Percentiles rank a stretch among this genome's conserved stretches.
Evolutionary conservation across 1,140 invertebrate genomes (phyloP).

Genomic region (Euschistus heros): DNA sequence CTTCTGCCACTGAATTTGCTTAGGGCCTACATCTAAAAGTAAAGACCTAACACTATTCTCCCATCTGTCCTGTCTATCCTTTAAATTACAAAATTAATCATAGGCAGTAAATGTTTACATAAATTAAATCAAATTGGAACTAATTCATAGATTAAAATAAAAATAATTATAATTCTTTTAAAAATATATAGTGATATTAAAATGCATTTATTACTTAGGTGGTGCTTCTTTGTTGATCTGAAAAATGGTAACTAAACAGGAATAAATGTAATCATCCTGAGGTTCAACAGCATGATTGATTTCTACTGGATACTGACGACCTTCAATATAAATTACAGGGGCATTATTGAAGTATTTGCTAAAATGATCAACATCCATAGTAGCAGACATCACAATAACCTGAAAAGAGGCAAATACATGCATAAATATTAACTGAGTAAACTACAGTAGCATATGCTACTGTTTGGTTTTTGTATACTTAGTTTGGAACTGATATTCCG

Average conservation of each 20-base stretch:
- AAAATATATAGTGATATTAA: background rate
- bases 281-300: slow-evolving; percentile 58
- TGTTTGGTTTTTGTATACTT: too few relatives aligned
- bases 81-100: too few relatives aligned
- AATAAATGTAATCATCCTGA: slow-evolving; percentile 76
- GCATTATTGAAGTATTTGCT: slow-evolving; percentile 79
- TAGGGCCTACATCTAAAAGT: too few relatives aligned
- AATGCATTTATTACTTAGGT: slow-evolving; percentile 50
- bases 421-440: too few relatives aligned
- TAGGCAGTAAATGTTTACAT: too few relatives aligned
- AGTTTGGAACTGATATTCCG: too few relatives aligned
- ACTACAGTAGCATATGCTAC: too few relatives aligned
- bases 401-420: slow-evolving; percentile 34
- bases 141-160: too few relatives aligned
- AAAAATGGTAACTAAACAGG: slow-evolving; percentile 75
- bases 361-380: slow-evolving; percentile 91
- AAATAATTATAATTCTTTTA: background rate
- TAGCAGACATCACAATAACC: slow-evolving; percentile 87
- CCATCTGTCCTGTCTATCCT: too few relatives aligned
- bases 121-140: too few relatives aligned
- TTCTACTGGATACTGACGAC: slow-evolving; percentile 74
- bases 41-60: too few relatives aligned
- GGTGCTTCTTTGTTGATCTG: slow-evolving; percentile 79
- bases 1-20: too few relatives aligned
- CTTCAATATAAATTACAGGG: slow-evolving; percentile 78